Base-by-base conservation (phyloP, 2,797 vertebrate species). In the Tenualosa thibaudeaui region DNA sequence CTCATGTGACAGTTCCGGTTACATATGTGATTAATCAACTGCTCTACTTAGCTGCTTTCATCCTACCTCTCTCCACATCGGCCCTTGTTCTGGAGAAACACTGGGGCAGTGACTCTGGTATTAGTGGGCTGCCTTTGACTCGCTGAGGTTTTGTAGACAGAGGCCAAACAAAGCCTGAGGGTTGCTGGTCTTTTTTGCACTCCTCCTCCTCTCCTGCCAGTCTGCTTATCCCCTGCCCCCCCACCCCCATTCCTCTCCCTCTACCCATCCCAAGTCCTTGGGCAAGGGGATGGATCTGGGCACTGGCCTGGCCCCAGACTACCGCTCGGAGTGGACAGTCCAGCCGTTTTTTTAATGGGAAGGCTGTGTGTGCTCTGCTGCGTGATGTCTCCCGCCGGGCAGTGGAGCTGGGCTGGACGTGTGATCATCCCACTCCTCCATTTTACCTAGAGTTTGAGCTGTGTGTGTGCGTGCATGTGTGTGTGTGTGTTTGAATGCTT, bases 241-340 rank as follows among this genome's bases (percentile, higher is more conserved):
- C 8, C 50, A 51, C 50, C 50, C 50, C 24, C 60, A 13, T 26
- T 10, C 31, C 62, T 31, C 24, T 9, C 24, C 10, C 89, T 85
- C 92, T 85, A 91, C 90, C 91, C 90, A 91, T 88, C 90, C 92
- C 90, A 88, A 90, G 93, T 82, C 90, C 65, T 86, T 54, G 89
- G 90, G 92, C 86, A 7, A 58, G 22, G 85, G 91, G 84, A 88
- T 88, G 88, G 88, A 86, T 92, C 91, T 93, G 91, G 92, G 93
- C 89, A 84, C 81, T 87, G 90, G 90, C 90, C 90, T 87, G 90
- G 90, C 90, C 90, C 86, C 85, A 0, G 78, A 89, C 89, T 90
- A 87, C 86, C 15, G 9, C 51, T 46, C 19, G 15, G 31, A 75
- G 24, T 81, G 89, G 87, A 84, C 81, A 88, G 88, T 86, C 84